Evolutionary conservation across 2,888 invertebrate genomes (phyloP).

Genomic region (Sarcophaga subvicina): DNA sequence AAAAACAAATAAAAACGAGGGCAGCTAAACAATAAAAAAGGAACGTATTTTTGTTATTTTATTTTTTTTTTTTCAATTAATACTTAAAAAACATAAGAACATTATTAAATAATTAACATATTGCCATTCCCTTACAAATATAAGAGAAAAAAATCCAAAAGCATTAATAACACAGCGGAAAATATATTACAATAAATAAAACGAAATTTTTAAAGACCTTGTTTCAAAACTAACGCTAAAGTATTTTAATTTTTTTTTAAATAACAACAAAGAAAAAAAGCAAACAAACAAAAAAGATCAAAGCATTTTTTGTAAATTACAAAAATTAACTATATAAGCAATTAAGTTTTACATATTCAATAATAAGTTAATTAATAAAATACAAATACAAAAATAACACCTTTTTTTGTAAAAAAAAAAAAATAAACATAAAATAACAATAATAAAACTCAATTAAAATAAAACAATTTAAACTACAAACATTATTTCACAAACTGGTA

Average conservation of each 20-base stretch:
- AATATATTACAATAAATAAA: conserved; percentile 12
- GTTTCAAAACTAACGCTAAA: conserved; percentile 48
- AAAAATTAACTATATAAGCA: conserved; percentile 68
- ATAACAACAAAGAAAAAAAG: conserved; percentile 19
- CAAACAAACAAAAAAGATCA: conserved; percentile 45
- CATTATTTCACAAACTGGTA: conserved; percentile 65
- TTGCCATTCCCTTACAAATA: conserved; percentile 62
- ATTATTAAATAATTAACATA: conserved; percentile 39
- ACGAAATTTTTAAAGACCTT: conserved; percentile 34
- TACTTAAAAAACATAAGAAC: conserved; percentile 21
- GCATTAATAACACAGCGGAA: not conserved
- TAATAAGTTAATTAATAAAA: conserved; percentile 38
- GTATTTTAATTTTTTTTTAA: conserved; percentile 33
- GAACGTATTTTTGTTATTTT: not conserved
- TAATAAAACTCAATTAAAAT: conserved; percentile 48
- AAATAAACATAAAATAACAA: conserved; percentile 11
- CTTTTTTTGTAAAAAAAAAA: conserved; percentile 30
- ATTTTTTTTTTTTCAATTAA: not conserved
- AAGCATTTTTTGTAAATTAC: conserved; percentile 62
- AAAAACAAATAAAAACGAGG: conserved; percentile 56
- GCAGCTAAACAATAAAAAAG: conserved; percentile 39
- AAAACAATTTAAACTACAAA: conserved; percentile 63
- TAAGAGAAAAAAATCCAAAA: conserved; percentile 68
- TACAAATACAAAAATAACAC: conserved; percentile 33
- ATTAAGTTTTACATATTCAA: conserved; percentile 65